Evolutionary conservation across 2,888 invertebrate species (phyloP), one percentile per base, ranked within the genome.

Genomic region (Eupithecia subumbrata): DNA sequence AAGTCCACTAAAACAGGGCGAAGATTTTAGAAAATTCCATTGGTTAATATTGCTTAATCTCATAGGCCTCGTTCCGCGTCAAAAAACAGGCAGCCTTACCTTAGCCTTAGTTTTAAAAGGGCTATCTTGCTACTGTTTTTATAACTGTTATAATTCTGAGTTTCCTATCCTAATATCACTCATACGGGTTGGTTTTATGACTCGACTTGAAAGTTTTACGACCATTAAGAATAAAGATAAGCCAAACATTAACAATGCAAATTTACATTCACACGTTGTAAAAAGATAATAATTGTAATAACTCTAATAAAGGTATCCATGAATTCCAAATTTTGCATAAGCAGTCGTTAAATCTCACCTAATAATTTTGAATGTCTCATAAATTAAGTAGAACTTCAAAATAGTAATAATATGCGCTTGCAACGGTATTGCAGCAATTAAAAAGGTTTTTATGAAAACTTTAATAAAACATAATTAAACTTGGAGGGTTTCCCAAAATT

Each of bases 201-300:
- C 67, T 77, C 34, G 72, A 77, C 75, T 77, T 80, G 78, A 82
- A 83, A 78, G 74, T 83, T 84, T 83, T 67, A 83, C 76, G 77
- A 81, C 69, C 80, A 63, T 76, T 75, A 25, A 81, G 69, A 81
- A 80, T 80, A 79, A 80, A 82, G 80, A 84, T 84, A 84, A 83
- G 76, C 22, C 72, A 22, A 79, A 80, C 73, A 84, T 79, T 78
- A 82, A 79, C 78, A 81, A 79, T 81, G 77, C 81, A 79, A 83
- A 82, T 84, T 76, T 80, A 82, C 78, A 80, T 84, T 84, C 81
- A 83, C 84, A 84, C 82, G 60, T 83, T 82, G 81, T 85, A 70
- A 79, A 76, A 78, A 76, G 48, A 81, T 77, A 74, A 77, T 79
- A 76, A 77, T 79, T 75, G 69, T 75, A 75, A 74, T 69, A 67